A percentile compares a stretch with the other conserved stretches of the same genome.
phyloP scores from a whole-genome alignment of 2,888 invertebrate species.

The Tenthredo notha region DNA sequence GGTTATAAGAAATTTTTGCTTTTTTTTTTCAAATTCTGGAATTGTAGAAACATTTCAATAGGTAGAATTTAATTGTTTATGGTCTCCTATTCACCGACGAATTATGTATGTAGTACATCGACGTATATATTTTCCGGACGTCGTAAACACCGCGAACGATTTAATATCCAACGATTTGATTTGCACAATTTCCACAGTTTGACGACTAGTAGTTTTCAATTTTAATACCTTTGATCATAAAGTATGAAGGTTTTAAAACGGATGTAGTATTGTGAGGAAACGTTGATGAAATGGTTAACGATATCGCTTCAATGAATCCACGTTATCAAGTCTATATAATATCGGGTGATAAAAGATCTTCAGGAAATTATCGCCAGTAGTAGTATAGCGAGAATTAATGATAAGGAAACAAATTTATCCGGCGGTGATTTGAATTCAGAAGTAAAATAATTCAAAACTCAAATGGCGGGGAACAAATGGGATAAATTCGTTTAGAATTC shows the following conservation, averaged over 20 bases:
- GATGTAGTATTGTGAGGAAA: neutral
- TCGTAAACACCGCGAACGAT: neutral
- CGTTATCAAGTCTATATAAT: neutral
- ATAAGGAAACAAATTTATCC: neutral
- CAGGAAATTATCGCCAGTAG: neutral
- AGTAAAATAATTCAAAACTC: neutral
- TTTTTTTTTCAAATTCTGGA: neutral
- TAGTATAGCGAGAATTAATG: neutral
- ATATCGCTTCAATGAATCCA: neutral
- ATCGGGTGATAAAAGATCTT: neutral
- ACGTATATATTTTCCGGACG: neutral
- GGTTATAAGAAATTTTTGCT: neutral
- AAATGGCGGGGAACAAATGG: neutral
- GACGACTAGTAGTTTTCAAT: constrained; percentile 8
- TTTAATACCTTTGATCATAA: neutral
- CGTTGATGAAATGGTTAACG: neutral
- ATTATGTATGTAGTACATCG: neutral
- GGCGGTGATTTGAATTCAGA: neutral
- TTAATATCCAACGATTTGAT: neutral
- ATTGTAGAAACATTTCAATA: neutral
- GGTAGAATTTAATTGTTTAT: neutral
- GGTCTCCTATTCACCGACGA: neutral
- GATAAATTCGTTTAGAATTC: neutral
- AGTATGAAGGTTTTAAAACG: neutral
- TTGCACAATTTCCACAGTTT: constrained; percentile 2